Evolutionary conservation across 2,797 vertebrate genomes (phyloP), one percentile per base, ranked within the genome.

Genomic region (Lepilemur ruficaudatus): DNA sequence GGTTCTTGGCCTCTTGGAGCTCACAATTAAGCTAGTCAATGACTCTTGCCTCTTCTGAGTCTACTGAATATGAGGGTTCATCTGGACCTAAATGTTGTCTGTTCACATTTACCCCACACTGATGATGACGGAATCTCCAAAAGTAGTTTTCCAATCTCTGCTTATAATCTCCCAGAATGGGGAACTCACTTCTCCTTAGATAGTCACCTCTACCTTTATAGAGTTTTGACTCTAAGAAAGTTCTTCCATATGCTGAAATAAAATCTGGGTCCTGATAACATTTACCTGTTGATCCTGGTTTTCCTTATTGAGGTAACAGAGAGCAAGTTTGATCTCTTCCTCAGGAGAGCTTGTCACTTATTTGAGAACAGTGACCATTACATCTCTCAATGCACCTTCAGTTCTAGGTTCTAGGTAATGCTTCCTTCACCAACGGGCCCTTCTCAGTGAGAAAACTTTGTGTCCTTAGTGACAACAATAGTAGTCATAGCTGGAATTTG

Each of bases 131-230:
- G 35, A 81, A 13, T 88, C 32, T 89, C 41, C 50, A 50, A 87
- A 87, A 90, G 38, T 83, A 90, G 17, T 93, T 82, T 50, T 80
- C 70, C n/a, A 87, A 61, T 50, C 17, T 88, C 25, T 93, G 46
- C n/a, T 48, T 92, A 41, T 46, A 86, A 59, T 92, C 61, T 63
- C 59, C 17, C 23, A 50, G 70, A 87, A 59, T 17, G 41, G 75
- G 46, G 46, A 63, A 10, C 23, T 94, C 35, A 41, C 9, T 76
- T 61, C 35, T 48, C 22, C 50, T 73, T 69, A 48, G 50, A n/a
- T n/a, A 75, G 20, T 61, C 55, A 20, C 55, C 18, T 87, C 35
- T 59, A 38, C 30, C 90, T 89, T 15, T 85, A 6, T 14, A 63
- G 50, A 83, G 23, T 67, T 91, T 91, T 81, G 35, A 52, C 41